A percentile compares a stretch with the other conserved stretches of the same genome.
Conservation (phyloP, 1,140 invertebrate species). For the Harlomillsia oculata region DNA sequence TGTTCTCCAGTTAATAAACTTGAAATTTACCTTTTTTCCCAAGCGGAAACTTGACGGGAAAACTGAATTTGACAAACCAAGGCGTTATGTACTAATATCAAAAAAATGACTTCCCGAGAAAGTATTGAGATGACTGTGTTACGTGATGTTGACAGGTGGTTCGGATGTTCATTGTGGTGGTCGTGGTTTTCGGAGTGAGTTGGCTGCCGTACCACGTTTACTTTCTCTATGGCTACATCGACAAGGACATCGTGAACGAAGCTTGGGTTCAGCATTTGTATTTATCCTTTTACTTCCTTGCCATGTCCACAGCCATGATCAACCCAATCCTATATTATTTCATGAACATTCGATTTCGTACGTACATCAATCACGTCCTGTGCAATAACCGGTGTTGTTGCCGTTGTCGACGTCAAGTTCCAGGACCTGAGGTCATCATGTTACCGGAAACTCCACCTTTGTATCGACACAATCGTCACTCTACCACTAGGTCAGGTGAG, state of each 20-base stretch:
- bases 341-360: constrained; percentile 56
- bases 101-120: no score
- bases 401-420: background rate
- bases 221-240: constrained; percentile 72
- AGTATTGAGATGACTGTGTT: no score
- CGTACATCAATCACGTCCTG: constrained; percentile 26
- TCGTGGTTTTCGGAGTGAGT: constrained; percentile 73
- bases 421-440: constrained; percentile 10
- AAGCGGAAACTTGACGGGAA: no score
- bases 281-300: constrained; percentile 78
- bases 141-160: no score
- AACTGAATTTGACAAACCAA: no score
- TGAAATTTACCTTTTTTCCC: no score
- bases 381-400: constrained; percentile 15
- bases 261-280: constrained; percentile 70
- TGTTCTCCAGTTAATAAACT: no score
- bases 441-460: constrained; percentile 27
- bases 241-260: constrained; percentile 57
- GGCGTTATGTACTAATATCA: no score
- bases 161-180: constrained; percentile 72
- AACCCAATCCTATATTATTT: constrained; percentile 87
- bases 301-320: constrained; percentile 85
- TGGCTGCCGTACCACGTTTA: constrained; percentile 80
- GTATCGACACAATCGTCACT: no score
- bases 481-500: no score